These are phyloP conservation scores for Lasioglossum morio DNA, from an alignment of 2,888 invertebrate genomes.

Conservation along the genomic window DNA sequence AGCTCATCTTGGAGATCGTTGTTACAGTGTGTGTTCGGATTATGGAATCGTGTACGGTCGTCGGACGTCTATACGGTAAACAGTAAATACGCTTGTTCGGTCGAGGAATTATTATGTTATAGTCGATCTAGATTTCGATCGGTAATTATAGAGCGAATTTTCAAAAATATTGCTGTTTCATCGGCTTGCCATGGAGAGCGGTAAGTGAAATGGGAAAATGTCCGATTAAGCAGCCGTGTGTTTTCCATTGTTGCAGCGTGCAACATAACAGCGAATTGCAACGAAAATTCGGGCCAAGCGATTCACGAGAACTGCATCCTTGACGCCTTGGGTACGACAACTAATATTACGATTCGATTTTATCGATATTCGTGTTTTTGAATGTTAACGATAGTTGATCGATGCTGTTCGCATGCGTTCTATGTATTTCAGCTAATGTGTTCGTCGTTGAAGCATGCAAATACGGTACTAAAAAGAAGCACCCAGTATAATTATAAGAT, in stretches of 20 bases:
- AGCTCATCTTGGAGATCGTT: neutral
- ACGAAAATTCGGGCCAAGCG: constrained; percentile 70
- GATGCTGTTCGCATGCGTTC: constrained; percentile 19
- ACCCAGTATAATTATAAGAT: too few species aligned
- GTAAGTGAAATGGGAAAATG: neutral
- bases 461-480: neutral
- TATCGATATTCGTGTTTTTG: constrained; percentile 7
- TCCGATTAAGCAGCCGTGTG: constrained; percentile 22
- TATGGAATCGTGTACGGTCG: neutral
- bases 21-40: neutral
- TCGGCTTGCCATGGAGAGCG: neutral
- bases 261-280: constrained; percentile 73
- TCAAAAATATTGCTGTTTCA: neutral
- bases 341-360: constrained; percentile 28
- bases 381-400: neutral
- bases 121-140: neutral
- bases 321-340: constrained; percentile 80
- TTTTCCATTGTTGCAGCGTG: constrained; percentile 81
- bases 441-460: constrained; percentile 7
- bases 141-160: neutral
- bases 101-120: neutral
- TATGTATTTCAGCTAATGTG: neutral
- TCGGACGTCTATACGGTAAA: neutral
- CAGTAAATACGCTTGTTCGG: neutral
- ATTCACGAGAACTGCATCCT: constrained; percentile 81